A percentile compares a stretch with the other conserved stretches of the same genome.
Conservation (phyloP, 2,113 vertebrate genomes). For the Potamarius usumacintae region DNA sequence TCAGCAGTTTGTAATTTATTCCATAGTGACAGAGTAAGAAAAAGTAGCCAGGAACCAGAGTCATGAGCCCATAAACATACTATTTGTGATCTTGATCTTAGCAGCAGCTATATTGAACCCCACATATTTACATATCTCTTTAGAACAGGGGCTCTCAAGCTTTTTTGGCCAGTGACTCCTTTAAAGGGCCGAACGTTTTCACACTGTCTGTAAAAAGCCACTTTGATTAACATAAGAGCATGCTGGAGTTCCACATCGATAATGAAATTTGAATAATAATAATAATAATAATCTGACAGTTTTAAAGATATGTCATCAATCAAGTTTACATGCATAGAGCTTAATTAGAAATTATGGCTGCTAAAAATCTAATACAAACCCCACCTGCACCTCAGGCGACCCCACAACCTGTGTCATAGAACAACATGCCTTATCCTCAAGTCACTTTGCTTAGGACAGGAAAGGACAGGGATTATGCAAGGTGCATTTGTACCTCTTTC, state of each 20-base stretch:
- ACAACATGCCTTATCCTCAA: not conserved
- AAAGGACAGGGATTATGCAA: not conserved
- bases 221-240: not conserved
- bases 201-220: not conserved
- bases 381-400: not conserved
- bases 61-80: not conserved
- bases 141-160: no score
- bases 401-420: not conserved
- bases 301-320: not conserved
- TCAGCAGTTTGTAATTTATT: conserved; percentile 25
- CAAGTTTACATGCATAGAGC: not conserved
- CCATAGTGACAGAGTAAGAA: conserved; percentile 21
- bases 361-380: no score
- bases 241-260: not conserved
- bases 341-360: not conserved
- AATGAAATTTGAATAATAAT: no score
- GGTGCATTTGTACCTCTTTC: not conserved
- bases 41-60: not conserved
- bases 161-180: not conserved
- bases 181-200: not conserved
- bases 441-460: not conserved
- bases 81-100: conserved; percentile 22
- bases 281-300: no score
- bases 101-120: conserved; percentile 13
- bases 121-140: not conserved